Conservation (phyloP, 2,888 invertebrate genomes). For the Morinoia aosen region DNA sequence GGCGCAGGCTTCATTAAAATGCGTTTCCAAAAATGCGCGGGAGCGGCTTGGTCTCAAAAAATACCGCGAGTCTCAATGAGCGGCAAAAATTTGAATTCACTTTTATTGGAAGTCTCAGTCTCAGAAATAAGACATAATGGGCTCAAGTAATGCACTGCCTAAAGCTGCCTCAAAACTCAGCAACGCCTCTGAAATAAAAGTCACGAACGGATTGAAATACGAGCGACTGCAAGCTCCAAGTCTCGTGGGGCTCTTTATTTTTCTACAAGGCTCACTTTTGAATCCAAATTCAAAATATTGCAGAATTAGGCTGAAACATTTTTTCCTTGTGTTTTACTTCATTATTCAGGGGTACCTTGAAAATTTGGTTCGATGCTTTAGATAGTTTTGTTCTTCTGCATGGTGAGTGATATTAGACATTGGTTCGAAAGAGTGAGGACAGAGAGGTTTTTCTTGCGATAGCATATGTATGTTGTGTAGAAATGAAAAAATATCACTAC, state of each 20-base stretch:
- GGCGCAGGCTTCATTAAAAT: slow-evolving; percentile 2
- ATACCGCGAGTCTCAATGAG: not conserved
- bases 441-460: not conserved
- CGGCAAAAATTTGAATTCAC: not conserved
- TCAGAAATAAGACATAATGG: not conserved
- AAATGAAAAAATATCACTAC: no score
- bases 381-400: no score
- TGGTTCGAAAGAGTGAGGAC: not conserved
- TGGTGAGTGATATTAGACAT: not conserved
- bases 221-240: not conserved
- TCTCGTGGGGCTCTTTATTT: not conserved
- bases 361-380: not conserved
- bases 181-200: not conserved
- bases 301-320: not conserved
- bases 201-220: not conserved
- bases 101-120: not conserved
- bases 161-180: not conserved
- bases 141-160: not conserved
- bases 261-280: not conserved
- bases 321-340: not conserved
- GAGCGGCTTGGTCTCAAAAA: not conserved
- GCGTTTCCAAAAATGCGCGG: not conserved
- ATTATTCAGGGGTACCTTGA: not conserved
- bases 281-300: not conserved
- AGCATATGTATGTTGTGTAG: no score